These are phyloP conservation scores for Triplophysa dalaica DNA, from an alignment of 2,113 vertebrate genomes.

Conservation along the genomic window DNA sequence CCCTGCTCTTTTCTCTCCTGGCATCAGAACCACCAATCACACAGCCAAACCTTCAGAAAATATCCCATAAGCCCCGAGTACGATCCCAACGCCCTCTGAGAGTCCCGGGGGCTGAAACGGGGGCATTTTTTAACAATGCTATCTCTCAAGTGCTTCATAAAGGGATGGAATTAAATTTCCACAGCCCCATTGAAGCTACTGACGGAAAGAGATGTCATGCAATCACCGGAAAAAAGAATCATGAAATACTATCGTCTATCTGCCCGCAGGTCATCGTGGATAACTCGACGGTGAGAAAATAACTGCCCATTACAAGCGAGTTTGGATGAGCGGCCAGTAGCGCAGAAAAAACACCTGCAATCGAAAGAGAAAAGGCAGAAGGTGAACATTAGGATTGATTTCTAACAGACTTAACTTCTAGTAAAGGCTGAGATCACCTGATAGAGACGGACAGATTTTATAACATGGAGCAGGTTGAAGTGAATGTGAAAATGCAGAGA, in stretches of 20 bases:
- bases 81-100: constrained; percentile 11
- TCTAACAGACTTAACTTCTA: not conserved
- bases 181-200: not conserved
- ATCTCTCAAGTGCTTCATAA: constrained; percentile 25
- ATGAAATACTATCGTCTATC: constrained; percentile 16
- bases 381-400: not conserved
- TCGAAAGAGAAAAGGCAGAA: not conserved
- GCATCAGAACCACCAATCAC: not conserved
- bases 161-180: not conserved
- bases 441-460: too few relatives aligned
- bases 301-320: not conserved
- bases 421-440: too few relatives aligned
- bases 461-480: too few relatives aligned
- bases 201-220: not conserved
- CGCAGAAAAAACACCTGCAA: not conserved
- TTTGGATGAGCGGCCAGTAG: not conserved
- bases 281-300: constrained; percentile 6
- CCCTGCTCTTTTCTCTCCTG: not conserved
- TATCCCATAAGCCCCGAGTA: constrained; percentile 12
- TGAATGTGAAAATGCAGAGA: too few relatives aligned
- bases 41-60: not conserved
- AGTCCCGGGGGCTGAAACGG: not conserved
- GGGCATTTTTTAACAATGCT: constrained; percentile 11
- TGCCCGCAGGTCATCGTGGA: not conserved
- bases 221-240: not conserved